Percentiles rank a stretch among this genome's conserved stretches.
Evolutionary conservation across 2,888 invertebrate species (phyloP).

Genomic region (Ophraella communa): DNA sequence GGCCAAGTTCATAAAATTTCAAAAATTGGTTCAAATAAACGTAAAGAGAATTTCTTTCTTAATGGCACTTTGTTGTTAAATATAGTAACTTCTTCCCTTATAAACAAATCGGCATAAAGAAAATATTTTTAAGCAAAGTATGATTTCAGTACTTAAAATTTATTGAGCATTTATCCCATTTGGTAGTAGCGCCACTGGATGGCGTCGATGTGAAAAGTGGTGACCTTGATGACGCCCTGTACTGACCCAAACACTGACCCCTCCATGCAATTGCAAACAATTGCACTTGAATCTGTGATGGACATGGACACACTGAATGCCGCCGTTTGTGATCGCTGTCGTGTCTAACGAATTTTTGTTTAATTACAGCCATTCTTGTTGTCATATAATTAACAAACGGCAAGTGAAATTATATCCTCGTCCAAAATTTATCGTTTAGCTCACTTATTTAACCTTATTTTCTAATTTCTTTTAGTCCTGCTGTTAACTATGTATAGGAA

Average conservation of each 20-base stretch:
- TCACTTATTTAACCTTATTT: too few species aligned
- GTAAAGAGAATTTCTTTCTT: too few species aligned
- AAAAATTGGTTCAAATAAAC: too few species aligned
- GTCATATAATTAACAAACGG: not conserved
- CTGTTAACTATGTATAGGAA: too few species aligned
- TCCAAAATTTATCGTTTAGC: not conserved
- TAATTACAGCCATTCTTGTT: not conserved
- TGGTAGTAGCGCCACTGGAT: constrained; percentile 12
- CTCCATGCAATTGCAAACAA: constrained; percentile 55
- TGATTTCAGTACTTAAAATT: not conserved
- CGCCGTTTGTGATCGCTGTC: not conserved
- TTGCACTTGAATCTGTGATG: constrained; percentile 50
- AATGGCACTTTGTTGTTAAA: too few species aligned
- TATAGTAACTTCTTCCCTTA: too few species aligned
- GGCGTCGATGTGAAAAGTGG: constrained; percentile 44
- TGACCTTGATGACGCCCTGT: constrained; percentile 56
- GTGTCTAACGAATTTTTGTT: not conserved
- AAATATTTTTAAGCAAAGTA: not conserved
- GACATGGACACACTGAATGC: constrained; percentile 29
- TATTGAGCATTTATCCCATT: not conserved
- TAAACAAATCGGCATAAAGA: too few species aligned
- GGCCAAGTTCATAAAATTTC: too few species aligned
- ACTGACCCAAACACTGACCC: constrained; percentile 59
- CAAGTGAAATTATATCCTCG: not conserved
- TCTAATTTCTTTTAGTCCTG: too few species aligned